Evolutionary conservation across 2,888 invertebrate species (phyloP).

Genomic region (Rhodophaea formosa): DNA sequence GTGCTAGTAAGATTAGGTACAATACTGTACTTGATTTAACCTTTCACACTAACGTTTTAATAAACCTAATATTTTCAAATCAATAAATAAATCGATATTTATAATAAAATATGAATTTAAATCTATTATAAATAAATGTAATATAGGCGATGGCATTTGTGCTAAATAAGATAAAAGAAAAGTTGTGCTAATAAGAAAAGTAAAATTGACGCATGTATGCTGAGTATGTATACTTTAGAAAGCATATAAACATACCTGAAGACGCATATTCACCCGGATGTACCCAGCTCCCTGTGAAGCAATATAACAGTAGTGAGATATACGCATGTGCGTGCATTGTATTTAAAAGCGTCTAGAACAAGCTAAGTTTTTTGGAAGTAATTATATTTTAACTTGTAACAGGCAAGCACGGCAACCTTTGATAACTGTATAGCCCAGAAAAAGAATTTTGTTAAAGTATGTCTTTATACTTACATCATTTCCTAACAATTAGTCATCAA

Average conservation of each 20-base stretch:
- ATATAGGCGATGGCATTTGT: neutral
- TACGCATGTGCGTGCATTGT: neutral
- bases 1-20: too few species aligned
- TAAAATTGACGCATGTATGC: neutral
- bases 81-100: neutral
- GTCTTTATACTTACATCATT: too few species aligned
- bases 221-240: neutral
- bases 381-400: too few species aligned
- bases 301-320: neutral
- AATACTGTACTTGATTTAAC: too few species aligned
- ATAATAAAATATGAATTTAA: neutral
- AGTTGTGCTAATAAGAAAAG: neutral
- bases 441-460: too few species aligned
- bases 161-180: neutral
- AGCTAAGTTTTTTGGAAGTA: too few species aligned
- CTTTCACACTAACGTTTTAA: too few species aligned
- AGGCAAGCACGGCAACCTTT: too few species aligned
- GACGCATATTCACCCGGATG: slow-evolving; percentile 99
- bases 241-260: slow-evolving; percentile 86
- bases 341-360: neutral
- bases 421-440: too few species aligned
- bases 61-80: too few species aligned
- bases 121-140: neutral
- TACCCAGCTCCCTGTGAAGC: slow-evolving; percentile 93
- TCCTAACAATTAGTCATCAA: too few species aligned